A percentile compares a stretch with the other conserved stretches of the same genome.
phyloP scores from a whole-genome alignment of 2,888 invertebrate species.

The Malacosoma neustria region DNA sequence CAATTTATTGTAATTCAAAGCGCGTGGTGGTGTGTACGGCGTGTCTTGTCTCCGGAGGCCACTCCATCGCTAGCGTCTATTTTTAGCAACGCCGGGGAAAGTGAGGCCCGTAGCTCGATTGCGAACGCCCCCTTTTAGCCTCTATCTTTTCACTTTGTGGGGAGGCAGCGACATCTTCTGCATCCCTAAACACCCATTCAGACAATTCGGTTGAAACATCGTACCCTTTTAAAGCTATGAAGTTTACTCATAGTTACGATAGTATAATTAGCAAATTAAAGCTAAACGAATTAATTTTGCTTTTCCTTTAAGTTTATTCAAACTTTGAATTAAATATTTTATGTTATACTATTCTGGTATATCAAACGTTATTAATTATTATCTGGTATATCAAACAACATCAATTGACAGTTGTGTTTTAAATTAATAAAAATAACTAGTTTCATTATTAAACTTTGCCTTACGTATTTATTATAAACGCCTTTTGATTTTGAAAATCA shows the following conservation, averaged over 20 bases:
- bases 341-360: no score
- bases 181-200: constrained; percentile 49
- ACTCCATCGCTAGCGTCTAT: constrained; percentile 60
- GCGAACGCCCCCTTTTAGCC: constrained; percentile 41
- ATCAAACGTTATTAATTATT: no score
- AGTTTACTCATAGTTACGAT: not conserved
- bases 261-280: no score
- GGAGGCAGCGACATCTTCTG: constrained; percentile 47
- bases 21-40: constrained; percentile 4
- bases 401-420: no score
- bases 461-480: no score
- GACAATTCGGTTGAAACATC: constrained; percentile 28
- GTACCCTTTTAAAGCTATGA: constrained; percentile 5
- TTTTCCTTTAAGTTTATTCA: no score
- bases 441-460: no score
- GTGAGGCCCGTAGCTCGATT: constrained; percentile 48
- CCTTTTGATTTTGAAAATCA: no score
- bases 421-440: no score
- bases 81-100: constrained; percentile 65
- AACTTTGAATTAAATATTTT: no score
- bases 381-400: no score
- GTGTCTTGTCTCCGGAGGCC: constrained; percentile 34
- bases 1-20: not conserved
- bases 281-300: no score
- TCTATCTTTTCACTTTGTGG: constrained; percentile 50